These are phyloP conservation scores for Tetropium fuscum DNA, from an alignment of 2,888 invertebrate genomes.

Conservation along the genomic window DNA sequence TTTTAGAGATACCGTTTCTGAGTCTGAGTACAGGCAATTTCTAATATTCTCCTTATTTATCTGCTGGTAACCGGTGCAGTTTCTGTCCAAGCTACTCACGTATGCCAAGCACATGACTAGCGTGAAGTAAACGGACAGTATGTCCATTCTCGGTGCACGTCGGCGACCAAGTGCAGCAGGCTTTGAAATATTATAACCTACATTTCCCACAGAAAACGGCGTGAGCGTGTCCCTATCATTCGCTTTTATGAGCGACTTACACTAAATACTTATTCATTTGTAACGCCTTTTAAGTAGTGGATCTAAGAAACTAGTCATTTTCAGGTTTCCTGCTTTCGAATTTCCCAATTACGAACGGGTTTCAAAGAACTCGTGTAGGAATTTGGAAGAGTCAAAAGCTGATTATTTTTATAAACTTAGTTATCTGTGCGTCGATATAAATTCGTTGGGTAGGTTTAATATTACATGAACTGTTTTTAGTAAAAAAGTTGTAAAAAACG, in stretches of 20 bases:
- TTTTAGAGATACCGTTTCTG: not conserved
- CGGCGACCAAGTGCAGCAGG: constrained; percentile 31
- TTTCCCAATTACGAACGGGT: no score
- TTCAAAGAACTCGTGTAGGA: no score
- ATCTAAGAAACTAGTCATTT: not conserved
- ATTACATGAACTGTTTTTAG: no score
- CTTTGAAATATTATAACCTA: constrained; percentile 30
- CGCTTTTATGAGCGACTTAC: not conserved
- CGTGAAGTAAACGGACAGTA: constrained; percentile 27
- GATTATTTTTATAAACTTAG: no score
- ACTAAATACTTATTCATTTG: no score
- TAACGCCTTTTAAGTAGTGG: no score
- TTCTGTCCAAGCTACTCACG: constrained; percentile 17
- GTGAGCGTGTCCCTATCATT: not conserved
- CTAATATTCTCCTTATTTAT: constrained; percentile 44
- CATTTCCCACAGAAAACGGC: constrained; percentile 17
- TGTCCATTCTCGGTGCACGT: constrained; percentile 39
- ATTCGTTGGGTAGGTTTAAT: no score
- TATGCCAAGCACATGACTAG: constrained; percentile 16
- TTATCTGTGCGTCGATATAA: no score
- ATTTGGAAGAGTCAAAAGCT: no score
- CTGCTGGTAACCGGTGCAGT: constrained; percentile 30
- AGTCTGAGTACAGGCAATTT: constrained; percentile 30
- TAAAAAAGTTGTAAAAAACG: no score
- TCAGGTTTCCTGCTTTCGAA: no score